These are phyloP conservation scores for Calliphora vicina DNA, from an alignment of 1,140 invertebrate species.

Conservation along the genomic window DNA sequence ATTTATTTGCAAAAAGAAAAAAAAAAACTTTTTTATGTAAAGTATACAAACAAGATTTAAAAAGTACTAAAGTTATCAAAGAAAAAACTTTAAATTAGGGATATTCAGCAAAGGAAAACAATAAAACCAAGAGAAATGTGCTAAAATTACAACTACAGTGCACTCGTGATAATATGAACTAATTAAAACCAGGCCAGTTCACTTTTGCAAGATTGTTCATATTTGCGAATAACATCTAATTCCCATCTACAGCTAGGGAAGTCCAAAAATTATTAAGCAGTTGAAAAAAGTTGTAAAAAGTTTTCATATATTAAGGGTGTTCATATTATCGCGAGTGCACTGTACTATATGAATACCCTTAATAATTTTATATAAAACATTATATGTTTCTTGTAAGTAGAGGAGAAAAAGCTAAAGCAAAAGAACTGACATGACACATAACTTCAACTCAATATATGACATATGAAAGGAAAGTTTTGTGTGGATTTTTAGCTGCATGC, in stretches of 20 bases:
- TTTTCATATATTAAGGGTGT: too few relatives aligned
- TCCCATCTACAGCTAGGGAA: too few relatives aligned
- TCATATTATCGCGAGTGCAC: too few relatives aligned
- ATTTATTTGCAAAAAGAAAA: neutral
- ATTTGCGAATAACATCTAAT: too few relatives aligned
- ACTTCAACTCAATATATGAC: slow-evolving; percentile 4
- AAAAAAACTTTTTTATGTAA: neutral
- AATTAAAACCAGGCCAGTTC: too few relatives aligned
- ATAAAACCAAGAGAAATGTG: neutral
- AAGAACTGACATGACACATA: slow-evolving; percentile 24
- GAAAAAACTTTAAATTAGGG: neutral
- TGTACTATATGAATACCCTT: neutral
- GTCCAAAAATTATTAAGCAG: too few relatives aligned
- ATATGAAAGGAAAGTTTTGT: slow-evolving; percentile 5
- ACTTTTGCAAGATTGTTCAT: too few relatives aligned
- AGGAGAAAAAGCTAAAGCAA: neutral
- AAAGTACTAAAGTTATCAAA: too few relatives aligned
- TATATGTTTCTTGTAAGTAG: too few relatives aligned
- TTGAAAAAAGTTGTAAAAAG: too few relatives aligned
- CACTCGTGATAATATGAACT: too few relatives aligned
- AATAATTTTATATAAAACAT: neutral
- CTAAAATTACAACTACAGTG: too few relatives aligned
- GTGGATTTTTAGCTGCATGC: neutral
- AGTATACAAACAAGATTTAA: neutral
- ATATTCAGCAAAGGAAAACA: neutral